phyloP scores from a whole-genome alignment of 2,888 invertebrate genomes.

The Heliconius aoede region DNA sequence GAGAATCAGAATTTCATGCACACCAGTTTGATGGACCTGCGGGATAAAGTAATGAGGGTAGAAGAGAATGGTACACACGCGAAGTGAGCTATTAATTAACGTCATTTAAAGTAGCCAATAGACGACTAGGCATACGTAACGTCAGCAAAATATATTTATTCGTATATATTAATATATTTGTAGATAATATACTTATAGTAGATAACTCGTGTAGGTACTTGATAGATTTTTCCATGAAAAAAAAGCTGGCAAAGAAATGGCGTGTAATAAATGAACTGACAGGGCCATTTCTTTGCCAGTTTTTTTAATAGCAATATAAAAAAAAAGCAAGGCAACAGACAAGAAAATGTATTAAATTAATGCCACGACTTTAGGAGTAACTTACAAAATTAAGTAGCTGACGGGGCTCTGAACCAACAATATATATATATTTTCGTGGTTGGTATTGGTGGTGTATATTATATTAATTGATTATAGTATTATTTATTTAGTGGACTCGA shows the following conservation, averaged over 20 bases:
- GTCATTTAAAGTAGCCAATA: constrained; percentile 23
- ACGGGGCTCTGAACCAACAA: too few species aligned
- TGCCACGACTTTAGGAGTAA: too few species aligned
- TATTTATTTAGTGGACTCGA: not conserved
- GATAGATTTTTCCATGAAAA: not conserved
- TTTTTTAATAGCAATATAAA: too few species aligned
- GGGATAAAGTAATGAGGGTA: constrained; percentile 51
- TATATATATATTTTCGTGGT: too few species aligned
- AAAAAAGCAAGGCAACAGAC: too few species aligned
- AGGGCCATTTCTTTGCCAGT: too few species aligned
- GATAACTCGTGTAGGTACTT: not conserved
- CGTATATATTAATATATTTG: constrained; percentile 7
- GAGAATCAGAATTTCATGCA: constrained; percentile 53
- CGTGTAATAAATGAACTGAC: too few species aligned
- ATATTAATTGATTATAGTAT: not conserved
- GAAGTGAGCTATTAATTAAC: constrained; percentile 50
- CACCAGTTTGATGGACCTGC: constrained; percentile 54
- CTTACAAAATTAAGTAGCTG: too few species aligned
- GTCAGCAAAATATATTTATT: constrained; percentile 2
- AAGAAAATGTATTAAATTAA: too few species aligned
- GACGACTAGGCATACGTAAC: not conserved
- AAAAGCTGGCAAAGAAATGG: too few species aligned
- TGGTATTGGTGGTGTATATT: not conserved
- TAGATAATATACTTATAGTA: not conserved
- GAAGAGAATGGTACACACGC: constrained; percentile 49